Base-by-base conservation (phyloP, 2,797 vertebrate species). In the Notolepis coatsorum region DNA sequence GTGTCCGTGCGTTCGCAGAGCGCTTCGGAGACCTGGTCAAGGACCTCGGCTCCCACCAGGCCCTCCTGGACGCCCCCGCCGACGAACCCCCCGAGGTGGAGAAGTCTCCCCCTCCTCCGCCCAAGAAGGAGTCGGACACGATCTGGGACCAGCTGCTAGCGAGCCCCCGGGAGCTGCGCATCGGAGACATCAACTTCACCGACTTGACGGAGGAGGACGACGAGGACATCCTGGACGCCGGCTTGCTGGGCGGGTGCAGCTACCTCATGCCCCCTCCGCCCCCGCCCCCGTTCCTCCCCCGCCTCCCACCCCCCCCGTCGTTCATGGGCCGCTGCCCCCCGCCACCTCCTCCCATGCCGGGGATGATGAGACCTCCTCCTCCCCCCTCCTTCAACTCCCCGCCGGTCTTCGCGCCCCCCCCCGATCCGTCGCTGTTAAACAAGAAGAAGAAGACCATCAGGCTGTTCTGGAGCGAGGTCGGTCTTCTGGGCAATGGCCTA, bases 371-470 rank as follows among this genome's bases (percentile, higher is more conserved):
- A 30, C 88, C 90, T 47, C 96, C 96, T 53, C 95, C 95, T 27
- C 95, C 94, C 2, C 88, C 94, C 1, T 75, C 12, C 2, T 93
- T 94, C 68, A 91, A 46, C 18, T 17, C 84, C 75, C 79, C 89
- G 61, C 17, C 75, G 5, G 72, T 66, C 4, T 65, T 41, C 2
- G 71, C 81, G 20, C 81, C 87, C 13, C 86, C 88, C 0, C 88
- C 93, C 27, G 95, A 96, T 79, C 93, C 92, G 1, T 94, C 93
- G 1, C 88, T 92, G 17, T 96, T 97, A 79, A 92, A 94, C 75
- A 99, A 98, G 89, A 98, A 95, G 89, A 99, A 96, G 94, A 99
- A 99, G 90, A 99, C 96, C 6, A 97, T 99, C 69, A 92, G 97
- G 75, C 92, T 99, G 1, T 99, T 99, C 89, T 99, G 97, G 97